Base-by-base conservation (phyloP, 2,113 vertebrate genomes). In the Elephas maximus region DNA sequence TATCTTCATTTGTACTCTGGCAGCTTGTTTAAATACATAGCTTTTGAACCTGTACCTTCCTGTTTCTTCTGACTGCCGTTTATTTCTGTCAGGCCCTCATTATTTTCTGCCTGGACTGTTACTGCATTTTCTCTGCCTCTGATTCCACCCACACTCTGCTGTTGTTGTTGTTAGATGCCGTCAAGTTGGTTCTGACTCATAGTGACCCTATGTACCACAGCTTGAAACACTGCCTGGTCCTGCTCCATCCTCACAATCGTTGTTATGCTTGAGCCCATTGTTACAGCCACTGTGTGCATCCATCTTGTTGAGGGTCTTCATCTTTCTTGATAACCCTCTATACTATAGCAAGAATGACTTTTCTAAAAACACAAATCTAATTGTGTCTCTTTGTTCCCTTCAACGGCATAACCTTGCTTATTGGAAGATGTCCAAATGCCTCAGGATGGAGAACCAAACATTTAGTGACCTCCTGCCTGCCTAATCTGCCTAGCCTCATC, bases 311-410 rank as follows among this genome's bases (percentile, higher is more conserved):
- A 57, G 53, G 15, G 53, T 57, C 7, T 57, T 57, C 53, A 10
- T 57, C 53, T 57, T 12, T 8, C 15, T 57, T 14, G 15, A 10
- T 57, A 14, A 57, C 53, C 53, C 14, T 57, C 6, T 89, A 44
- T 14, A 45, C 24, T 71, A 14, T 57, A 87, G 80, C 12, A 92
- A 87, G 53, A 83, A 79, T 69, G 57, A 69, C 20, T 92, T 94
- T 94, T 94, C 91, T 62, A 92, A 94, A 91, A 30, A 87, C 11
- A 80, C 12, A 88, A 63, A 71, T 88, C 63, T 83, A 94, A 88
- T 93, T n/a, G 80, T 76, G 67, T 80, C 85, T 77, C 5, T 93
- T 87, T 53, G 14, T 95, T 90, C 17, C 15, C 15, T 83, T 88
- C n/a, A 85, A 0, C 94, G 41, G 23, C 37, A 45, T 81, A 80